These are phyloP conservation scores for Sinella curviseta DNA, from an alignment of 1,140 invertebrate species.

Conservation along the genomic window DNA sequence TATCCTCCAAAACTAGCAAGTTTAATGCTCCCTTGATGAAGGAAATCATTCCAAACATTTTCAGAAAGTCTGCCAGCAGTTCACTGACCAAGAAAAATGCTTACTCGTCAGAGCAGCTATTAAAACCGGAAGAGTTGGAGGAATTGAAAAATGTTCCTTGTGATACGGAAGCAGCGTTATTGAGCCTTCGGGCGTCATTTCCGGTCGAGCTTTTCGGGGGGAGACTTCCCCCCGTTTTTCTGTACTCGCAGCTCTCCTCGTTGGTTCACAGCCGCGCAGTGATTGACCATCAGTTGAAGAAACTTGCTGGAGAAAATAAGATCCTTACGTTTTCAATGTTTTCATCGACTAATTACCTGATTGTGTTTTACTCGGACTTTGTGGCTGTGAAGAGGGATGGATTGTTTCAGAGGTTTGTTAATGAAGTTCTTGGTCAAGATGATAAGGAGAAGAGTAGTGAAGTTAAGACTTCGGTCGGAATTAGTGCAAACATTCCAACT, in stretches of 20 bases:
- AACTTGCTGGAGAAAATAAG: slow-evolving; percentile 26
- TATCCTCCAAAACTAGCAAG: neutral
- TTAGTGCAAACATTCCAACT: neutral
- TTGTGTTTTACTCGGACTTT: slow-evolving; percentile 42
- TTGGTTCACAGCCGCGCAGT: slow-evolving; percentile 24
- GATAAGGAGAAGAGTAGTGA: neutral
- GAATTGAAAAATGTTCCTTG: slow-evolving; percentile 22
- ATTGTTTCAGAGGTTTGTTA: slow-evolving; percentile 37
- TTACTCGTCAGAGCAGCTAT: neutral
- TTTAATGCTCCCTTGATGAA: neutral
- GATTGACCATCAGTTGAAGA: slow-evolving; percentile 30
- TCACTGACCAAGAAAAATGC: slow-evolving; percentile 11
- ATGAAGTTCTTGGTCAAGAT: slow-evolving; percentile 7
- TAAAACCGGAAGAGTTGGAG: slow-evolving; percentile 7
- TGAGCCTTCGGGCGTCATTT: slow-evolving; percentile 1
- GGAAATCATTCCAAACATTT: slow-evolving; percentile 32
- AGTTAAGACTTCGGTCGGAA: neutral
- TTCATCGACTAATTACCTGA: slow-evolving; percentile 32
- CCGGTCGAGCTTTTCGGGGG: slow-evolving; percentile 8
- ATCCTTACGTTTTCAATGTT: slow-evolving; percentile 31
- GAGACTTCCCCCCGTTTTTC: slow-evolving; percentile 29
- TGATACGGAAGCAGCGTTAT: slow-evolving; percentile 34
- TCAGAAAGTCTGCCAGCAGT: slow-evolving; percentile 1
- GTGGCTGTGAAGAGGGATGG: slow-evolving; percentile 19
- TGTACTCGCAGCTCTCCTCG: slow-evolving; percentile 28